Percentiles rank a stretch among this genome's conserved stretches.
phyloP scores from a whole-genome alignment of 1,140 invertebrate genomes.

The Rhizoglyphus robini region DNA sequence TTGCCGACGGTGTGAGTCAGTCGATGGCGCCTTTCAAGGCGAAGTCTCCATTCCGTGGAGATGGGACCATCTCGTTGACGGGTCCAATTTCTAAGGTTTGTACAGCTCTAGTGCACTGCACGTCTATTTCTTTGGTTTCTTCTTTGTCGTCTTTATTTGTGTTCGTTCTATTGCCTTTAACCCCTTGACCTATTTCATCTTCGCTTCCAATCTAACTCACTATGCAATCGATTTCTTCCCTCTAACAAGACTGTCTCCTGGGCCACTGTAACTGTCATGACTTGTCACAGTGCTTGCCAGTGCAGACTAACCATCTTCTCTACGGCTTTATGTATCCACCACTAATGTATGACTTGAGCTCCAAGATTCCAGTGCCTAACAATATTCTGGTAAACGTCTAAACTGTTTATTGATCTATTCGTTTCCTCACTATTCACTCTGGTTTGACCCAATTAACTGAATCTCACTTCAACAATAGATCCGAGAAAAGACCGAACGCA shows the following conservation, averaged over 20 bases:
- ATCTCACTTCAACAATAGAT: constrained; percentile 20
- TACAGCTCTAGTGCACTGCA: neutral
- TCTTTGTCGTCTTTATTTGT: no score
- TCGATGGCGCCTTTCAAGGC: constrained; percentile 81
- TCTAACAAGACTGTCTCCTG: neutral
- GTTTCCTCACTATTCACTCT: no score
- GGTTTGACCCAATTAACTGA: no score
- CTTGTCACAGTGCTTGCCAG: no score
- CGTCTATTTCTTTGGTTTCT: neutral
- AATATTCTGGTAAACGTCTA: constrained; percentile 6
- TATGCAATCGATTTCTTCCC: neutral
- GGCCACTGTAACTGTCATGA: neutral
- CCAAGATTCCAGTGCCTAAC: constrained; percentile 5
- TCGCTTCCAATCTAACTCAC: neutral
- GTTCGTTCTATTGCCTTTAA: constrained; percentile 4
- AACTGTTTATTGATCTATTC: no score
- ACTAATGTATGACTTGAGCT: constrained; percentile 1
- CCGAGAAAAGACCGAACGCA: constrained; percentile 27
- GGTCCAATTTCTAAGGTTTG: constrained; percentile 28
- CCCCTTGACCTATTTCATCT: neutral
- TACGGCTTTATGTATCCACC: constrained; percentile 9
- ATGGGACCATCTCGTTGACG: constrained; percentile 19
- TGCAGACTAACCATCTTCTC: neutral
- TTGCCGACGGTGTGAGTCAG: constrained; percentile 92
- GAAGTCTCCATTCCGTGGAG: constrained; percentile 17